Conservation (phyloP, 2,888 invertebrate species). For the Poecilobothrus nobilitatus region DNA sequence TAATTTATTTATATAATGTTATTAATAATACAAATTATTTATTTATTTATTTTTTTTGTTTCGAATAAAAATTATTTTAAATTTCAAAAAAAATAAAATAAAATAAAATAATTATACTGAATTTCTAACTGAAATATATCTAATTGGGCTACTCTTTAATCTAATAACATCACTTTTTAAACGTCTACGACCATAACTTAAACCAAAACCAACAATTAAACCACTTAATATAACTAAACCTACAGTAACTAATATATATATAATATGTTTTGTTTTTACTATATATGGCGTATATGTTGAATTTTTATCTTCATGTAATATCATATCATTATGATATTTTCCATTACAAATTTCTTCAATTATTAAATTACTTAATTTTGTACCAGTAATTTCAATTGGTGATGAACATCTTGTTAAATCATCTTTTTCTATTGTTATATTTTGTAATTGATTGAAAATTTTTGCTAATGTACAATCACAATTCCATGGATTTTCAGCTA, state of each 20-base stretch:
- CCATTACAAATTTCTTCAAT: constrained; percentile 15
- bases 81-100: no score
- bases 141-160: constrained; percentile 21
- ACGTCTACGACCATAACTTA: constrained; percentile 21
- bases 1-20: background rate
- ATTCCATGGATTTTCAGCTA: constrained; percentile 56
- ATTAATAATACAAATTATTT: background rate
- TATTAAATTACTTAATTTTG: constrained; percentile 33
- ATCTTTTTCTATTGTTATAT: constrained; percentile 1
- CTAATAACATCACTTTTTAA: constrained; percentile 12
- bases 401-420: constrained; percentile 34
- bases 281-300: background rate
- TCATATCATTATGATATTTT: background rate
- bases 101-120: constrained; percentile 4
- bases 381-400: constrained; percentile 37
- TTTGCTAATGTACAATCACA: constrained; percentile 50
- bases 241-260: constrained; percentile 24
- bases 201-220: constrained; percentile 24
- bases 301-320: background rate
- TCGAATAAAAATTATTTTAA: no score
- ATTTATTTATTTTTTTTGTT: background rate
- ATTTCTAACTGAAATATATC: constrained; percentile 25
- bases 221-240: constrained; percentile 23
- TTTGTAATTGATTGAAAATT: constrained; percentile 31
- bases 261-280: constrained; percentile 21